Evolutionary conservation across 2,113 vertebrate genomes (phyloP), one percentile per base, ranked within the genome.

Genomic region (Takifugu bimaculatus): DNA sequence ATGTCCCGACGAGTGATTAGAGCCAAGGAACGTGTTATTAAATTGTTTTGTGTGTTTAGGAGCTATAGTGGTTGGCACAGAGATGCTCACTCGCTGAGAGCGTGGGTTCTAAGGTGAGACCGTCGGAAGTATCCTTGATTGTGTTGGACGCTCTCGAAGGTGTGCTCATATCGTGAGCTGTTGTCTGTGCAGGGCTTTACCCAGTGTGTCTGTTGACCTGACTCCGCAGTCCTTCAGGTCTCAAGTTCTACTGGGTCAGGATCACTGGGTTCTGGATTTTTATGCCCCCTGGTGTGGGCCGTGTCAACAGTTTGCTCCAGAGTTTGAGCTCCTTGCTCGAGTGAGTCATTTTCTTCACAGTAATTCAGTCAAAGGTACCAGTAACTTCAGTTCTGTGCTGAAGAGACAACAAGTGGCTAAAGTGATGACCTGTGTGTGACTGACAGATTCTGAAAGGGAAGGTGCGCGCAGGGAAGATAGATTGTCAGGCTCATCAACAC

Each of bases 241-340:
- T 63, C 88, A 92, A 68, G 93, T 98, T 70, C 81, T 97, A 58
- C 88, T 89, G 13, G 93, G 94, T 49, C 91, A 87, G 59, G 93
- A 94, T 50, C 94, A 97, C 44, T 99, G 97, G 96, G 90, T 99
- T 39, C 47, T 99, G 82, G 96, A 99, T 70, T 99, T 98, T 67
- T 98, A 96, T 42, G 95, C 96, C 60, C 96, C 96, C 7, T 99
- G 97, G 97, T 99, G 96, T 83, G 95, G 95, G 59, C 97, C 96
- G 57, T 99, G 96, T 75, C 93, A 95, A 39, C 93, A 93, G 68
- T 99, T 99, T 76, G 93, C 95, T 75, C 96, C 96, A 2, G 96
- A 98, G 81, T 99, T 98, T 90, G 96, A 98, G 77, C 85, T 93
- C 7, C 77, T 98, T 14, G 96, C 97, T 72, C 91, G 91, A 91